Evolutionary conservation across 2,888 invertebrate species (phyloP), one percentile per base, ranked within the genome.

Genomic region (Sussaba pulchella): DNA sequence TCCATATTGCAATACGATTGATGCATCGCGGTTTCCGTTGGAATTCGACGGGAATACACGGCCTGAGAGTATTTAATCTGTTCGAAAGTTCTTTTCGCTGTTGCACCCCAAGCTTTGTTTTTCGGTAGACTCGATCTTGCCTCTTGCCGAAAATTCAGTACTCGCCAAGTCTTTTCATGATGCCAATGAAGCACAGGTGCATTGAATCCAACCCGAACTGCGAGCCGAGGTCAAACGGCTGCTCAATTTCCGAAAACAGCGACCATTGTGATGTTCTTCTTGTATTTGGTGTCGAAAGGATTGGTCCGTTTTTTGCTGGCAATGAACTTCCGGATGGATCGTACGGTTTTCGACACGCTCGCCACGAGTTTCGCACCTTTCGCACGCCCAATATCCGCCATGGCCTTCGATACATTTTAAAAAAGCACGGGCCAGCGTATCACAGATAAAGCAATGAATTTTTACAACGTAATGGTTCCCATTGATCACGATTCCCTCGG

Each of bases 351-450:
- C 31, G n/a, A 19, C 26, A 26, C 45, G n/a, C 26, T 73, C 50
- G 6, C 84, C 86, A 41, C 19, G 39, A 39, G 72, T 59, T 9
- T 12, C 24, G 45, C 85, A 85, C 19, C 85, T 71, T 43, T 86
- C 31, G 31, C 31, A 31, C 31, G 31, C 31, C 31, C 31, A 31
- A 31, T 31, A 31, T 31, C 31, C 31, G 1, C 70, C 70, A 36
- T 85, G 84, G 19, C 83, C 79, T 50, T 80, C 81, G n/a, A 41
- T 73, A 19, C 74, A 70, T 75, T 85, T 85, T 17, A 86, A 14
- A 75, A 72, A 83, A 1, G 83, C 52, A 8, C 83, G 77, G 9
- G 82, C 83, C 14, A 78, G 83, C n/a, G 80, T 74, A 63, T 85
- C 83, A 31, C 31, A 31, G 31, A 31, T 31, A 6, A 31, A 31